Conservation (phyloP, 2,797 vertebrate genomes). For the Mycteria americana region DNA sequence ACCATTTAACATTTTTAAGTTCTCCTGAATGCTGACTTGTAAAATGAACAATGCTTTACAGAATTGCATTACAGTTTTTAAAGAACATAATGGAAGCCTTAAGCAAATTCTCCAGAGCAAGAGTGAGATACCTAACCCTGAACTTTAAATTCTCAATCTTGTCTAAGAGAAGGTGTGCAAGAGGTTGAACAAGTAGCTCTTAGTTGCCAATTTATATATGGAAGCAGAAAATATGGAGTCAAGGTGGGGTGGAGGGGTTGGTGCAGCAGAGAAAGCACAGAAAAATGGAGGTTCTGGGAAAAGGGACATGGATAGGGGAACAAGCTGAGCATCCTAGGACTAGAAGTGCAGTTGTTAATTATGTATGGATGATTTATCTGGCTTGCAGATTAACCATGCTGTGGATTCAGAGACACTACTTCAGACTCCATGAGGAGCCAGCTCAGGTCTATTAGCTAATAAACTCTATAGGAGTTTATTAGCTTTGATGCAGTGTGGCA, state of each 20-base stretch:
- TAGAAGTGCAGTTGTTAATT: neutral
- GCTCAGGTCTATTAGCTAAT: neutral
- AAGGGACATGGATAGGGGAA: neutral
- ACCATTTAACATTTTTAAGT: neutral
- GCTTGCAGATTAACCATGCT: neutral
- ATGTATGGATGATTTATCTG: neutral
- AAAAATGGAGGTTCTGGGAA: neutral
- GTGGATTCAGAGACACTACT: neutral
- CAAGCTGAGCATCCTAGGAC: neutral
- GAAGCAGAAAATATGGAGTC: neutral
- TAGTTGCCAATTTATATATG: neutral
- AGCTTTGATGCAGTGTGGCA: neutral
- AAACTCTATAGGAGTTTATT: neutral
- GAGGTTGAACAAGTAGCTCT: neutral
- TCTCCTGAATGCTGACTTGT: neutral
- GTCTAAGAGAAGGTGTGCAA: neutral
- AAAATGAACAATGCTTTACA: neutral
- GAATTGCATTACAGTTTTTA: neutral
- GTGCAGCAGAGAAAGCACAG: rapidly evolving
- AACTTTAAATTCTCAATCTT: neutral
- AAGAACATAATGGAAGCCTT: neutral
- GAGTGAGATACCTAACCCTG: neutral
- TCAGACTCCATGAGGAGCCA: neutral
- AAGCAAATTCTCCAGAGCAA: neutral
- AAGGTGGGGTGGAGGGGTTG: rapidly evolving